Base-by-base conservation (phyloP, 2,888 invertebrate genomes). In the Apamea crenata region DNA sequence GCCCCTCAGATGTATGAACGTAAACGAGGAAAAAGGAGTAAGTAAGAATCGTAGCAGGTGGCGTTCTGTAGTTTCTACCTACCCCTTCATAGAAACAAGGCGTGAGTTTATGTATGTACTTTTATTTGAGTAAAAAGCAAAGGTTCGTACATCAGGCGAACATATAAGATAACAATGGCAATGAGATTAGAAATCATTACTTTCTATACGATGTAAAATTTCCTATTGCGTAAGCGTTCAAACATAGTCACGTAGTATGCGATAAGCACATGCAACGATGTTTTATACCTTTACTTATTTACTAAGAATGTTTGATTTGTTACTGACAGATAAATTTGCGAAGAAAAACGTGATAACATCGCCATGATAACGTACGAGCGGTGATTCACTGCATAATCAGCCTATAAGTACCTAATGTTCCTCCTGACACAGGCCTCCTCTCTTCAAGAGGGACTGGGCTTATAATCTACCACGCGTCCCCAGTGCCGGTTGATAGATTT, bases 171-270 rank as follows among this genome's bases (percentile, higher is more conserved):
- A 94, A 94, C 94, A 93, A 91, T 92, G 92, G 93, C 94, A 94
- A 93, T 94, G 92, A 94, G 93, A 94, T 94, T 93, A 93, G 92
- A 94, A 95, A 94, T 94, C 92, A 94, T 94, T 94, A 94, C 94
- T 95, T 94, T 94, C 93, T 92, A 93, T 92, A 91, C 90, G 81
- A 90, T 92, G 92, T 94, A 93, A 93, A 94, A 93, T 94, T 89
- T 94, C 92, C 90, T 92, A 93, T 95, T 95, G 92, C 93, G 91
- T 91, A 95, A 95, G 88, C 84, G 83, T 91, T 91, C 88, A 88
- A 89, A 89, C 90, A 90, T 88, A 87, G 82, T 88, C 90, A 90
- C 91, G 93, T 92, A 91, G 83, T 84, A 50, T 87, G 89, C 92
- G 93, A 93, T 93, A 93, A 89, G 89, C 84, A 74, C 83, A 87